Conservation (phyloP, 1,140 invertebrate genomes). For the Stenopsyche tienmushanensis region DNA sequence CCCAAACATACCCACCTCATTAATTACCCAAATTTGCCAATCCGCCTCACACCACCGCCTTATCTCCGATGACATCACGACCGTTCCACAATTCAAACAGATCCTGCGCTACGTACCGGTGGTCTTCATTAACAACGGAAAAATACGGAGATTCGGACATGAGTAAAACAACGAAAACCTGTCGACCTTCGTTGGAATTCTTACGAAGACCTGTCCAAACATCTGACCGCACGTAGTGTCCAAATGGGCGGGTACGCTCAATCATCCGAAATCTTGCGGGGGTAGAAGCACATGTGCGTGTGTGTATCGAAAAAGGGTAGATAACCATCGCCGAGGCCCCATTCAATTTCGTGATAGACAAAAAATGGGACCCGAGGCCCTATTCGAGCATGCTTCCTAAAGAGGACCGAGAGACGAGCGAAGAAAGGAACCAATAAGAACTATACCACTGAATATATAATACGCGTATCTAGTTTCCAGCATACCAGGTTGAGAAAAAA, state of each 20-base stretch:
- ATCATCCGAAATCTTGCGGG: not conserved
- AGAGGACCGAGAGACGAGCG: too few species aligned
- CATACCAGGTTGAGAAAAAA: too few species aligned
- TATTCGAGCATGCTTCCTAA: too few species aligned
- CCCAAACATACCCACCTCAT: too few species aligned
- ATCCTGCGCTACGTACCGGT: not conserved
- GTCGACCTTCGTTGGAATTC: conserved; percentile 30
- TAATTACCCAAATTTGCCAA: not conserved
- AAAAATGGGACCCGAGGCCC: not conserved
- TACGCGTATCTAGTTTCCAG: too few species aligned
- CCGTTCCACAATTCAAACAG: not conserved
- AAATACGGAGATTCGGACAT: conserved; percentile 4
- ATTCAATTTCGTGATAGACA: not conserved
- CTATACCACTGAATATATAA: too few species aligned
- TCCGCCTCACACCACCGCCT: not conserved
- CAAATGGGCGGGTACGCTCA: not conserved
- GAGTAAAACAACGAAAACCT: conserved; percentile 27
- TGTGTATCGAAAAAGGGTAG: not conserved
- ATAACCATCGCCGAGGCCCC: too few species aligned
- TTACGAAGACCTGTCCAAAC: conserved; percentile 16
- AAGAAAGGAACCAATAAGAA: too few species aligned
- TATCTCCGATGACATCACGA: not conserved
- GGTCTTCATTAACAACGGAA: conserved; percentile 4
- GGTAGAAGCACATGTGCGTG: not conserved
- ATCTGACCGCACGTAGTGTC: not conserved